Evolutionary conservation across 2,888 invertebrate species (phyloP).

Genomic region (Pachydiplax longipennis): DNA sequence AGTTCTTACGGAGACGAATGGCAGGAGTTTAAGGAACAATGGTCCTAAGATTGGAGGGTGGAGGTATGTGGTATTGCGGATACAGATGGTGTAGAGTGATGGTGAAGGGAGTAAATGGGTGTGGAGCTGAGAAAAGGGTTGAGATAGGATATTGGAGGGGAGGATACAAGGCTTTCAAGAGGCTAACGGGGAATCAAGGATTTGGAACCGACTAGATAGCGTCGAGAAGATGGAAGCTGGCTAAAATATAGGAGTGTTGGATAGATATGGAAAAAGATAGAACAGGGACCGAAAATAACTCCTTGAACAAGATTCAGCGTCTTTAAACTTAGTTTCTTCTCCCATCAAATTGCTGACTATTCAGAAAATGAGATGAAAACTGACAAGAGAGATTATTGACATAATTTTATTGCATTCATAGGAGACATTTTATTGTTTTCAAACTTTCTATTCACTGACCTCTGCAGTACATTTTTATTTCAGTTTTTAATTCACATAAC

Average conservation of each 20-base stretch:
- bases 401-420: too few species aligned
- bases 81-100: conserved; percentile 4
- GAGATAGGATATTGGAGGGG: not conserved
- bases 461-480: too few species aligned
- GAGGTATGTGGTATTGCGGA: not conserved
- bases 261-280: not conserved
- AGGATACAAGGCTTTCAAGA: not conserved
- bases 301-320: too few species aligned
- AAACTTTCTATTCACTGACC: too few species aligned
- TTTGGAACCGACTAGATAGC: not conserved
- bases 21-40: conserved; percentile 23
- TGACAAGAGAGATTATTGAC: too few species aligned
- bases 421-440: too few species aligned
- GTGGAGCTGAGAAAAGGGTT: not conserved
- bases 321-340: too few species aligned
- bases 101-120: not conserved
- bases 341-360: too few species aligned
- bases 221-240: not conserved
- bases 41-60: conserved; percentile 32
- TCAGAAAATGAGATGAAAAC: too few species aligned
- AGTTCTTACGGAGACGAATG: conserved; percentile 30
- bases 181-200: not conserved
- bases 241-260: not conserved
- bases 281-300: not conserved
- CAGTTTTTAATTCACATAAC: too few species aligned